Evolutionary conservation across 2,888 invertebrate species (phyloP).

Genomic region (Drosophila mimica): DNA sequence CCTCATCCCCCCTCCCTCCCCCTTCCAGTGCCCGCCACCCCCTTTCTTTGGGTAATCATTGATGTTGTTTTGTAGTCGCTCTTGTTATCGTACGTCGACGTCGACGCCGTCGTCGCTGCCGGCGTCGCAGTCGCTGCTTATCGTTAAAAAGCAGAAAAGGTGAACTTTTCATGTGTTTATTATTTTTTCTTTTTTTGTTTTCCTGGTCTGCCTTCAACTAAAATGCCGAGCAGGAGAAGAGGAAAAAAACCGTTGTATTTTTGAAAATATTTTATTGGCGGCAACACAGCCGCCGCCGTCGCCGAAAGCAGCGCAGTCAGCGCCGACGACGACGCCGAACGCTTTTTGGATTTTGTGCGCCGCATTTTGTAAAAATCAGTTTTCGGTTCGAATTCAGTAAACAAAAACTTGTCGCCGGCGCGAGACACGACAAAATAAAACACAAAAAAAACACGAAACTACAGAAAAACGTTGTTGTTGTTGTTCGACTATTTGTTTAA

Average conservation of each 20-base stretch:
- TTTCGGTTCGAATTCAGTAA: slow-evolving; percentile 82
- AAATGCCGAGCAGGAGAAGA: slow-evolving; percentile 16
- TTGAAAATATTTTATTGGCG: slow-evolving; percentile 71
- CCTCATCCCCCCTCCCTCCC: too few relatives aligned
- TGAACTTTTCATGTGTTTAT: slow-evolving; percentile 8
- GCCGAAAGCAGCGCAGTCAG: slow-evolving; percentile 13
- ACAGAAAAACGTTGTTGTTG: slow-evolving; percentile 33
- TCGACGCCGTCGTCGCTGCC: slow-evolving; percentile 24
- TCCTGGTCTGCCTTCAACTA: slow-evolving; percentile 23
- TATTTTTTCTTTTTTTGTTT: background rate
- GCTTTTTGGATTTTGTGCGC: slow-evolving; percentile 65
- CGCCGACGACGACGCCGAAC: slow-evolving; percentile 18
- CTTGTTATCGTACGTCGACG: slow-evolving; percentile 49
- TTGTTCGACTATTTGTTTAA: slow-evolving; percentile 70
- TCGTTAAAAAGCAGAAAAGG: slow-evolving; percentile 32
- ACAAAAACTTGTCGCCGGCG: slow-evolving; percentile 84
- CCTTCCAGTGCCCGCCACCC: too few relatives aligned
- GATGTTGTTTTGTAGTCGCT: slow-evolving; percentile 13
- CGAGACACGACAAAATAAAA: slow-evolving; percentile 63
- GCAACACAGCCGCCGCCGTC: slow-evolving; percentile 20
- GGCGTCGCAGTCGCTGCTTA: slow-evolving; percentile 48
- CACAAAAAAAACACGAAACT: slow-evolving; percentile 4
- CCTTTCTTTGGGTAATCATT: slow-evolving; percentile 22
- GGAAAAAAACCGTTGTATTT: slow-evolving; percentile 50
- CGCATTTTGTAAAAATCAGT: slow-evolving; percentile 69